Evolutionary conservation across 2,888 invertebrate genomes (phyloP).

Genomic region (Epinotia bilunana): DNA sequence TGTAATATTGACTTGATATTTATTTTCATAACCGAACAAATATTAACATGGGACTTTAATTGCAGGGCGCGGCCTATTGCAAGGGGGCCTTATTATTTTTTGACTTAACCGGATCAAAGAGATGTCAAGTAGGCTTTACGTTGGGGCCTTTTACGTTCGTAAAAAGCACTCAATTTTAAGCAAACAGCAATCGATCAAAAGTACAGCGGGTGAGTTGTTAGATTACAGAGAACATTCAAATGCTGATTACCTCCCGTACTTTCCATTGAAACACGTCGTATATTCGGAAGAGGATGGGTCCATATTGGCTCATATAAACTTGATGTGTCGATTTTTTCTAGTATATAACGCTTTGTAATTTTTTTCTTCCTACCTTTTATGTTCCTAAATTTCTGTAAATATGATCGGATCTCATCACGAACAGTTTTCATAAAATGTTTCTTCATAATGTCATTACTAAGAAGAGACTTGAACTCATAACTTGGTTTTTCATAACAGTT

Average conservation of each 20-base stretch:
- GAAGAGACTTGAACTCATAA: too few species aligned
- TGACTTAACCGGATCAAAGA: constrained; percentile 69
- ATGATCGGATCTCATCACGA: too few species aligned
- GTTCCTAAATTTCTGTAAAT: too few species aligned
- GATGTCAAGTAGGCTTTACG: constrained; percentile 61
- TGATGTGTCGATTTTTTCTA: too few species aligned
- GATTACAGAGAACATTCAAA: constrained; percentile 19
- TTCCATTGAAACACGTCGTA: too few species aligned
- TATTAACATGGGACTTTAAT: constrained; percentile 58
- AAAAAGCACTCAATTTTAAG: constrained; percentile 52
- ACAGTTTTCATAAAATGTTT: too few species aligned
- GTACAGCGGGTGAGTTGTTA: neutral
- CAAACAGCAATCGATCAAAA: constrained; percentile 38
- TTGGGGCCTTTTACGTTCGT: constrained; percentile 51
- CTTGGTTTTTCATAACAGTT: too few species aligned
- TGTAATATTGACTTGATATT: constrained; percentile 8
- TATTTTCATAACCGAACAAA: constrained; percentile 47
- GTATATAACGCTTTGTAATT: too few species aligned
- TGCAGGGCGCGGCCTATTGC: constrained; percentile 57
- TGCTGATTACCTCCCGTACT: neutral
- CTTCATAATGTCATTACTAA: too few species aligned
- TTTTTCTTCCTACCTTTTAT: too few species aligned
- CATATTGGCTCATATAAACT: too few species aligned
- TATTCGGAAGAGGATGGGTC: too few species aligned
- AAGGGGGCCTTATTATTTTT: constrained; percentile 28